Conservation (phyloP, 2,888 invertebrate genomes). For the Mythimna pallens region DNA sequence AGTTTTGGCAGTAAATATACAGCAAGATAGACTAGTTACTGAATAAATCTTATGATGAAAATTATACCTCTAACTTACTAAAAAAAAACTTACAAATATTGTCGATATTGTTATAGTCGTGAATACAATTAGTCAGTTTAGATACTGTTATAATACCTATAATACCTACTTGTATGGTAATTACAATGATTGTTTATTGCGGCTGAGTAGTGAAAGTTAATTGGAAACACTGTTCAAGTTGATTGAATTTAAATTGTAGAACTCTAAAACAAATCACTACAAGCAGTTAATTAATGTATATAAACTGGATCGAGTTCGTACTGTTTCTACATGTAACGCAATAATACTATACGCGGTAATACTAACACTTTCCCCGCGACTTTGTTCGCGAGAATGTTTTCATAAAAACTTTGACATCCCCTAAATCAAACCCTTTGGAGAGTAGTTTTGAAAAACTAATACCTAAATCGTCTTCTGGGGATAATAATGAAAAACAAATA, state of each 20-base stretch:
- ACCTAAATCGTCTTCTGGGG: no score
- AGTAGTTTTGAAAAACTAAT: no score
- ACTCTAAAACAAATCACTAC: neutral
- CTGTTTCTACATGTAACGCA: neutral
- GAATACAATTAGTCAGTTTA: neutral
- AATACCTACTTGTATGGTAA: neutral
- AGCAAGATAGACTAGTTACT: neutral
- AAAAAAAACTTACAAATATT: neutral
- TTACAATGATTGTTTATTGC: conserved; percentile 1
- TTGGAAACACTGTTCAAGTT: neutral
- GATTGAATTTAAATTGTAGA: conserved; percentile 9
- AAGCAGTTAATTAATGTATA: neutral
- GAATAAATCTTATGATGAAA: neutral
- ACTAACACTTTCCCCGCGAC: no score
- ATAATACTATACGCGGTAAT: no score
- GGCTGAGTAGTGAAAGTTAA: conserved; percentile 3
- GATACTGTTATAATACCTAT: no score
- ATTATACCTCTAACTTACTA: neutral
- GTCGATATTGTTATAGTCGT: no score
- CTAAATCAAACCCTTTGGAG: no score
- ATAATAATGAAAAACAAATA: no score
- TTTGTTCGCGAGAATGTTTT: no score
- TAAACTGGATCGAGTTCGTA: neutral
- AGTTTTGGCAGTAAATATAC: neutral
- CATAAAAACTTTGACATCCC: no score